phyloP scores from a whole-genome alignment of 2,797 vertebrate species.

The Enteromius paludinosus region DNA sequence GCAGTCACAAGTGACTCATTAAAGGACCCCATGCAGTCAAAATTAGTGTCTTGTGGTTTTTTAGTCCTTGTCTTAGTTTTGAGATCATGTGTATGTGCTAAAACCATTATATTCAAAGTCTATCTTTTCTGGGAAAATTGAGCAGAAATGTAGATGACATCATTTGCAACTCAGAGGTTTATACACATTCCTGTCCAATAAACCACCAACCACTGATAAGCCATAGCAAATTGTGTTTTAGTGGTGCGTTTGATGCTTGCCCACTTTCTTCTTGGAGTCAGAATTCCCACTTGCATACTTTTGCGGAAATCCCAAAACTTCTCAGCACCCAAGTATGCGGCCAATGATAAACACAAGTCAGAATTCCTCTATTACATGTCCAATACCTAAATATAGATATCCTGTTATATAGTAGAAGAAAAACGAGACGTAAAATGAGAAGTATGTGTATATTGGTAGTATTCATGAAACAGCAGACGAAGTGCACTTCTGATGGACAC shows the following conservation, averaged over 20 bases:
- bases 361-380: neutral
- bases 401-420: neutral
- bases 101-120: neutral
- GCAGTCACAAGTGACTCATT: constrained; percentile 11
- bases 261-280: neutral
- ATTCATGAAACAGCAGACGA: neutral
- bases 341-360: neutral
- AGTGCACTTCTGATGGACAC: neutral
- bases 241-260: neutral
- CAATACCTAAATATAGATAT: neutral
- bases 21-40: neutral
- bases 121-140: neutral
- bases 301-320: neutral
- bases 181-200: neutral
- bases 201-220: neutral
- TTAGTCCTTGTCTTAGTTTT: neutral
- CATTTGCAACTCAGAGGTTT: neutral
- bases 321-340: neutral
- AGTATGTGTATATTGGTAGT: neutral
- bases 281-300: too few relatives aligned
- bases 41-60: constrained; percentile 17
- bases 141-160: neutral
- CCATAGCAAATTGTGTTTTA: neutral
- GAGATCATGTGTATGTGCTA: neutral
- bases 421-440: neutral